These are phyloP conservation scores for Eilema sororculum DNA, from an alignment of 2,888 invertebrate species.

Conservation along the genomic window DNA sequence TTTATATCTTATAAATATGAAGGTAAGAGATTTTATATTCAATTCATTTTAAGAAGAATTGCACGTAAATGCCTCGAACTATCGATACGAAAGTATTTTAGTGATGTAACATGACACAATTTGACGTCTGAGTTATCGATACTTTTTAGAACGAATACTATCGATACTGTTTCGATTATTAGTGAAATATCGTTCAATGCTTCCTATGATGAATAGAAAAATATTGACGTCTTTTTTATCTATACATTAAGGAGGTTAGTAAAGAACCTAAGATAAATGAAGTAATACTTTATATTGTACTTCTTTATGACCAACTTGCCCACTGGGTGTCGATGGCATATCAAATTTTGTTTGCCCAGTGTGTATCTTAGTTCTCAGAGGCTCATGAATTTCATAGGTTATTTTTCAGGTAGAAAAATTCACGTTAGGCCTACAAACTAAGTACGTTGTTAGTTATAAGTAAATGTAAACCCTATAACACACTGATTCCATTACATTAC, in stretches of 20 bases:
- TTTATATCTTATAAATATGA: slow-evolving; percentile 78
- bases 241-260: slow-evolving; percentile 18
- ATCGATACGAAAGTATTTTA: not conserved
- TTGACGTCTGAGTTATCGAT: not conserved
- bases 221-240: not conserved
- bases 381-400: too few species aligned
- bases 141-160: not conserved
- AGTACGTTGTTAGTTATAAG: not conserved
- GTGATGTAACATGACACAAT: not conserved
- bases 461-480: not conserved
- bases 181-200: not conserved
- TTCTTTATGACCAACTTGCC: not conserved
- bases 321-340: not conserved
- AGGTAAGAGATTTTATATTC: slow-evolving; percentile 66
- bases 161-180: not conserved
- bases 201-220: not conserved
- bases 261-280: not conserved
- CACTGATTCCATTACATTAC: not conserved
- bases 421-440: not conserved
- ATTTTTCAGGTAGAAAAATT: not conserved
- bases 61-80: not conserved
- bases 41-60: slow-evolving; percentile 6
- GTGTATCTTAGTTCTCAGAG: too few species aligned
- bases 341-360: too few species aligned
- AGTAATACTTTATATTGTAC: not conserved